A percentile compares a stretch with the other conserved stretches of the same genome.
Evolutionary conservation across 2,888 invertebrate genomes (phyloP).

Genomic region (Bunonema sp.): DNA sequence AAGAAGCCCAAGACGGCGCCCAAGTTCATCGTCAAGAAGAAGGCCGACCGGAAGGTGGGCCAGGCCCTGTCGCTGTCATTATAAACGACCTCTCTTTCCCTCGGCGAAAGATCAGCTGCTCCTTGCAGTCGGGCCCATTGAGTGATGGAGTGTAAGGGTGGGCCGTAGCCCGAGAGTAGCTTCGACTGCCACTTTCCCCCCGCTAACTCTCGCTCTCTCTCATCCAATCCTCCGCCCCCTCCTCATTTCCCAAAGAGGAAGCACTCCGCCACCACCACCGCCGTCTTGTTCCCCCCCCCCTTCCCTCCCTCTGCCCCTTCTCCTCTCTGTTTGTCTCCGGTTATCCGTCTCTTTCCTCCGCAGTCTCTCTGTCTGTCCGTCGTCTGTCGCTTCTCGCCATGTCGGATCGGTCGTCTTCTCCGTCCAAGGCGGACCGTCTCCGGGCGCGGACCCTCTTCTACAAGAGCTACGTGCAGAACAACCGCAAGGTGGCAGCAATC

Average conservation of each 20-base stretch:
- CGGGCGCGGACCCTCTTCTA: no score
- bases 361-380: background rate
- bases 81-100: background rate
- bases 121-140: background rate
- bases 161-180: background rate
- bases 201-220: background rate
- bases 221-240: background rate
- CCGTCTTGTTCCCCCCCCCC: background rate
- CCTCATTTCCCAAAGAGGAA: background rate
- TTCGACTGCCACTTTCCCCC: background rate
- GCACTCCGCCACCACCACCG: background rate
- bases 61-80: background rate
- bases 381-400: no score
- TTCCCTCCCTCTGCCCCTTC: constrained; percentile 1
- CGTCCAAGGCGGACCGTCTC: no score
- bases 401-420: no score
- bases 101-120: background rate
- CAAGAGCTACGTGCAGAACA: no score
- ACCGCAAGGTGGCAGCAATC: no score
- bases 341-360: constrained; percentile 1
- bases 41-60: constrained; percentile 38
- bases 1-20: constrained; percentile 25
- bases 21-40: constrained; percentile 31
- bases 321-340: background rate
- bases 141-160: background rate